A percentile compares a stretch with the other conserved stretches of the same genome.
Evolutionary conservation across 2,797 vertebrate species (phyloP).

Genomic region (Ctenosaura bakeri): DNA sequence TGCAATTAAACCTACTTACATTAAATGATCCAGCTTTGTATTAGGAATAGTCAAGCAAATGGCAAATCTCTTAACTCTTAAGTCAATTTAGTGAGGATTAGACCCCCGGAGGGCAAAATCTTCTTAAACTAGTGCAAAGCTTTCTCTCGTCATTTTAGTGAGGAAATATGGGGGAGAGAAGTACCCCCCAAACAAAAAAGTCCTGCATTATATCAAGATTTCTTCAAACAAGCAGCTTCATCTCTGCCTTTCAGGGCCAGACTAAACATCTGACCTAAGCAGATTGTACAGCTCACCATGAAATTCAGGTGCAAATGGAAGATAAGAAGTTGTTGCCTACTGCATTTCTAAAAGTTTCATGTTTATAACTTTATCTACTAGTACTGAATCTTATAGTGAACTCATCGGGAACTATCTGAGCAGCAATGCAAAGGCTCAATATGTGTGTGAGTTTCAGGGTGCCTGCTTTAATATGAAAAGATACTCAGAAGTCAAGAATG

Average conservation of each 20-base stretch:
- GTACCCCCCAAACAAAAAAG: neutral
- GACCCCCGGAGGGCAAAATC: constrained; percentile 38
- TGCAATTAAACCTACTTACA: constrained; percentile 58
- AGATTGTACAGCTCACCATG: constrained; percentile 48
- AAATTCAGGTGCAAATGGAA: constrained; percentile 49
- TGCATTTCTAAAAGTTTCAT: constrained; percentile 18
- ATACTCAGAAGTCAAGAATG: neutral
- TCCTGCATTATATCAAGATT: constrained; percentile 48
- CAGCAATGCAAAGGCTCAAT: neutral
- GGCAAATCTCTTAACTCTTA: constrained; percentile 59
- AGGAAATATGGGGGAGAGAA: constrained; percentile 19
- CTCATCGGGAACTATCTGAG: neutral
- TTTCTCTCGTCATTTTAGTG: constrained; percentile 43
- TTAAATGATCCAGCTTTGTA: constrained; percentile 47
- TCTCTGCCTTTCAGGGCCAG: constrained; percentile 38
- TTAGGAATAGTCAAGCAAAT: constrained; percentile 49
- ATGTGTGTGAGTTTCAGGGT: neutral
- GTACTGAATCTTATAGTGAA: constrained; percentile 4
- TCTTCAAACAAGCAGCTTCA: constrained; percentile 31
- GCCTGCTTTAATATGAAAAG: neutral
- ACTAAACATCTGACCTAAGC: constrained; percentile 41
- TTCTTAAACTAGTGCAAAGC: constrained; percentile 49
- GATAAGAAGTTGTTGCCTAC: constrained; percentile 20
- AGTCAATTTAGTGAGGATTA: constrained; percentile 65
- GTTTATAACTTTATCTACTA: constrained; percentile 29